These are phyloP conservation scores for Muscidifurax raptorellus DNA, from an alignment of 1,140 invertebrate species.

Conservation along the genomic window DNA sequence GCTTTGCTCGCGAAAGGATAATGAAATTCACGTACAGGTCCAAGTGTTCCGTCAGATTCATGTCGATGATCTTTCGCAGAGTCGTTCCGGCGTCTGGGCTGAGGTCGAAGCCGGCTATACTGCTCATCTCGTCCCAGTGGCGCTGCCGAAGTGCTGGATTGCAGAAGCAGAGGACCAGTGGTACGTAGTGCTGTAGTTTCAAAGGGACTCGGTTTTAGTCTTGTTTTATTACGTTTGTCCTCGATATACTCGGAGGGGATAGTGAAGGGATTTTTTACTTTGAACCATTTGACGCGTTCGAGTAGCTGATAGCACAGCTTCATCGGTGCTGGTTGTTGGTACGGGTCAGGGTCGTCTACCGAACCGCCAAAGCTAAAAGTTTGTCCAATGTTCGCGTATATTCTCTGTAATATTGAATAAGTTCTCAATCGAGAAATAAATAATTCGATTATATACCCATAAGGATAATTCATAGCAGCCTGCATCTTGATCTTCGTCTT, in stretches of 20 bases:
- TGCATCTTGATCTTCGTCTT: conserved; percentile 87
- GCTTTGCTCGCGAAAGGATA: background rate
- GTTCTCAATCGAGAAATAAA: no score
- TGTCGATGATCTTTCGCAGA: conserved; percentile 87
- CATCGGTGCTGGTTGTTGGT: conserved; percentile 86
- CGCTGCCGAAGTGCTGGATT: conserved; percentile 90
- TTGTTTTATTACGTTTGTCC: background rate
- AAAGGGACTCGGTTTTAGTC: background rate
- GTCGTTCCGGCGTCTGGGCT: conserved; percentile 91
- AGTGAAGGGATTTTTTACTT: conserved; percentile 66
- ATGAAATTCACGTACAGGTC: conserved; percentile 65
- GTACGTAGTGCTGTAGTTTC: conserved; percentile 80
- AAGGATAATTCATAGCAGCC: conserved; percentile 80
- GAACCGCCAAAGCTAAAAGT: conserved; percentile 75
- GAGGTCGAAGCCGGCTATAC: conserved; percentile 87
- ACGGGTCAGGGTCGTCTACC: conserved; percentile 85
- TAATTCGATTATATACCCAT: conserved; percentile 70
- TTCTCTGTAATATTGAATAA: no score
- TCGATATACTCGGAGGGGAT: background rate
- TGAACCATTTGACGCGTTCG: conserved; percentile 87
- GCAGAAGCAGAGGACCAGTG: conserved; percentile 88
- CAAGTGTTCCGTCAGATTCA: conserved; percentile 84
- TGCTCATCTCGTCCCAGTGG: conserved; percentile 94
- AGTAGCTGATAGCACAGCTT: conserved; percentile 84
- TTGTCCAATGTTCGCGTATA: no score